Evolutionary conservation across 2,113 vertebrate genomes (phyloP), one percentile per base, ranked within the genome.

Genomic region (Hydrochoerus hydrochaeris): DNA sequence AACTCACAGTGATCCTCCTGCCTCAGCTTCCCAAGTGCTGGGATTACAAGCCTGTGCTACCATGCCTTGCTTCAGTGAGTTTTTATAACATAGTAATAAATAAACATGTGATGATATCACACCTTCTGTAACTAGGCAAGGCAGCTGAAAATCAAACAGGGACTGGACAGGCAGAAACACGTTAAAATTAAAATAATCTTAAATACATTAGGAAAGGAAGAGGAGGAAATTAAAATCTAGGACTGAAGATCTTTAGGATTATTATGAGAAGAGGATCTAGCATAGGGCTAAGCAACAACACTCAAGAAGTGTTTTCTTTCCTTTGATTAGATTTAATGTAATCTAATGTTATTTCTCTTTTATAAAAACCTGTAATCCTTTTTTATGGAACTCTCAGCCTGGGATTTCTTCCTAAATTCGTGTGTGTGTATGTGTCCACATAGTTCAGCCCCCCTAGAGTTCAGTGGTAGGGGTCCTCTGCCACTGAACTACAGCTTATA

Each of bases 71-170:
- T 63, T 60, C 62, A 94, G 67, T 86, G 22, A 95, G 78, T 87
- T 88, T 52, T 86, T 67, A 7, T 75, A 71, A 92, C 38, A 90
- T 7, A 96, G 88, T 90, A 81, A 77, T 94, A 97, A 95, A 90
- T 46, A 85, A 96, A 93, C 85, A 19, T 85, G 8, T 60, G 19
- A 69, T 86, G 58, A 92, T 78, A 62, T 73, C 67, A 84, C 0
- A 95, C 44, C 14, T 83, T 85, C 83, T 67, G 73, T 16, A 78
- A 85, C 32, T 81, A 91, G 80, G 26, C 92, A 95, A 97, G 38
- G 32, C 13, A 96, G 9, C 75, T 60, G 28, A 52, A 91, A 93
- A 84, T 24, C 82, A 71, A 57, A 85, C 58, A 84, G 26, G 86
- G 2, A 41, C 91, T 22, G 8, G 19, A 3, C 11, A 83, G 35